Evolutionary conservation across 2,113 vertebrate genomes (phyloP).

Genomic region (Rattus norvegicus): DNA sequence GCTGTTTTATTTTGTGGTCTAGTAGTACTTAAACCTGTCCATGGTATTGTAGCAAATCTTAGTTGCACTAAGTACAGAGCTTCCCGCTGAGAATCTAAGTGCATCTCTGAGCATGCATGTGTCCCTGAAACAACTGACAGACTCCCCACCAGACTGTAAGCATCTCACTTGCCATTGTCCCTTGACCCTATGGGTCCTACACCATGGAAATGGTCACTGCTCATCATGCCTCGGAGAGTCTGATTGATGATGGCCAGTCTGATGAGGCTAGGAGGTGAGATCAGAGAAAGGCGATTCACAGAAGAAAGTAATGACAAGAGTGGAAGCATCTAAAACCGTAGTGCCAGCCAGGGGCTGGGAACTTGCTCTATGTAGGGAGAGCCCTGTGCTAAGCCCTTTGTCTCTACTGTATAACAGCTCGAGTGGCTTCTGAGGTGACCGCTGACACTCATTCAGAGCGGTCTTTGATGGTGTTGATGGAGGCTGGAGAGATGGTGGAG

Average conservation of each 20-base stretch:
- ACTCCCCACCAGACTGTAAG: rapidly evolving
- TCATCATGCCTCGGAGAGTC: not conserved
- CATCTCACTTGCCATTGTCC: not conserved
- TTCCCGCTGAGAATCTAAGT: not conserved
- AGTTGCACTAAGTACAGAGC: not conserved
- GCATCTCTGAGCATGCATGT: not conserved
- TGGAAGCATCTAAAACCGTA: not conserved
- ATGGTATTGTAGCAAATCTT: rapidly evolving
- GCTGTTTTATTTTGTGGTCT: not conserved
- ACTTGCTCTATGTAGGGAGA: not conserved
- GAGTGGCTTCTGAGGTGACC: not conserved
- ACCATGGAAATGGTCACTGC: too few species aligned
- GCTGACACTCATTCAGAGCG: not conserved
- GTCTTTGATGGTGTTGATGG: not conserved
- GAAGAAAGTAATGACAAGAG: not conserved
- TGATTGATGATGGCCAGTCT: not conserved
- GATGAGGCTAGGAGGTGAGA: not conserved
- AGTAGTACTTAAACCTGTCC: not conserved
- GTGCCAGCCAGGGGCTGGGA: not conserved
- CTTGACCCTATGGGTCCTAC: not conserved
- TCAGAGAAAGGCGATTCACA: not conserved
- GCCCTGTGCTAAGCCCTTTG: not conserved
- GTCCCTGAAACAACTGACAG: not conserved
- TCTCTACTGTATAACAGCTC: not conserved
- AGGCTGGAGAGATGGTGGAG: not conserved